Base-by-base conservation (phyloP, 2,113 vertebrate genomes). In the Okapia johnstoni region DNA sequence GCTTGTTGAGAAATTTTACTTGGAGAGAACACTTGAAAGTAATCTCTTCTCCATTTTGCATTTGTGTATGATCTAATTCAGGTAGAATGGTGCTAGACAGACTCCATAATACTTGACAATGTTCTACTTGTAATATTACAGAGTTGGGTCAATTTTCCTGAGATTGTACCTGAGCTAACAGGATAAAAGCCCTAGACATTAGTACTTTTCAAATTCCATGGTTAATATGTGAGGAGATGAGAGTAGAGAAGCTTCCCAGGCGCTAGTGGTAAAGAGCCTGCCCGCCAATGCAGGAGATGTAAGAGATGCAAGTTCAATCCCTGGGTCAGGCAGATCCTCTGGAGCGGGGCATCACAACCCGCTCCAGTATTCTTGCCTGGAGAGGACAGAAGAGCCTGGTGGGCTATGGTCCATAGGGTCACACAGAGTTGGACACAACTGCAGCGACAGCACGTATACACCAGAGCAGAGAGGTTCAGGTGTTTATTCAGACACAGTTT, bases 381-480 rank as follows among this genome's bases (percentile, higher is more conserved):
- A 26, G 36, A 43, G 70, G 70, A 76, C 23, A 7, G 36, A 43
- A 43, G 36, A 76, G 36, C 36, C 70, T 76, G 70, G 23, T 14
- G 40, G 11, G 40, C 70, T 43, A 7, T 43, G 40, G 40, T 43
- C 40, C 40, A 7, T 26, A 14, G 23, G 23, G 70, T 43, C 0
- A 0, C 23, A 43, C 70, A 25, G 66, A 70, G 70, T 76, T 26
- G 70, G 23, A 76, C 70, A 76, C 21, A 7, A 23, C 66, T 14
- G 36, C 5, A 76, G 70, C 1, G 0, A 43, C 23, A 25, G 36
- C 66, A 40, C 0, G 0, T 40, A 40, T n/a, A 25, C 66, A 40
- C 0, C 0, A 70, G n/a, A 40, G 13, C 43, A 13, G 46, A 57
- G 63, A 60, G 40, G 2, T 30, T 17, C 12, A 23, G 12, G 26